A percentile compares a stretch with the other conserved stretches of the same genome.
Evolutionary conservation across 2,113 vertebrate genomes (phyloP).

Genomic region (Narcine bancroftii): DNA sequence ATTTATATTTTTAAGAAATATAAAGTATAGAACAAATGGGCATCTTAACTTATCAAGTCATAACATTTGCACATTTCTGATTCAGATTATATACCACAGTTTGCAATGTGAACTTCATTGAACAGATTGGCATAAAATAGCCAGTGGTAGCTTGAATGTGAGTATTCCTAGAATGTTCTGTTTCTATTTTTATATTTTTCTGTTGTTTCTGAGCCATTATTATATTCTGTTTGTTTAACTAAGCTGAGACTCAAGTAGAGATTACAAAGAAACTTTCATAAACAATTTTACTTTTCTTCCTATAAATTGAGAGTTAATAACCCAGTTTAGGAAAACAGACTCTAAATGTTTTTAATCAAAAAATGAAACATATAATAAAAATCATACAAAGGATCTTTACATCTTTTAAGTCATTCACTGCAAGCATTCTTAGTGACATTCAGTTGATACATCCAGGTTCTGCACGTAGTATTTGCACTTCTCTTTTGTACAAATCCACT

Average conservation of each 20-base stretch:
- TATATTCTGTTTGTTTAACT: not conserved
- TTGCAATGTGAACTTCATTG: not conserved
- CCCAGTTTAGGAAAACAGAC: not conserved
- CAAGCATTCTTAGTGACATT: too few relatives aligned
- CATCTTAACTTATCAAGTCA: not conserved
- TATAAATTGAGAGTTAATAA: not conserved
- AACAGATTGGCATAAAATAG: too few relatives aligned
- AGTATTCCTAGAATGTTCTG: not conserved
- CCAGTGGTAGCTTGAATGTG: not conserved
- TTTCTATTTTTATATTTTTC: too few relatives aligned
- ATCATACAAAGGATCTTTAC: too few relatives aligned
- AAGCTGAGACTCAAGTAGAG: not conserved
- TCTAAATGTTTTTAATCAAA: too few relatives aligned
- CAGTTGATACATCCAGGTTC: too few relatives aligned
- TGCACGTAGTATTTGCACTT: too few relatives aligned
- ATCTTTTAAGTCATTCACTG: too few relatives aligned
- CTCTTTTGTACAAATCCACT: too few relatives aligned
- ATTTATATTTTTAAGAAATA: not conserved
- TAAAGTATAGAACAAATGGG: not conserved
- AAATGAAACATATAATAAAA: too few relatives aligned
- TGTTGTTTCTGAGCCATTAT: not conserved
- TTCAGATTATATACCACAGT: not conserved
- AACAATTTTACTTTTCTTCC: not conserved
- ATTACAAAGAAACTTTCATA: not conserved
- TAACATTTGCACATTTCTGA: not conserved